Evolutionary conservation across 1,140 invertebrate species (phyloP), one percentile per base, ranked within the genome.

Genomic region (Drosophila athabasca): DNA sequence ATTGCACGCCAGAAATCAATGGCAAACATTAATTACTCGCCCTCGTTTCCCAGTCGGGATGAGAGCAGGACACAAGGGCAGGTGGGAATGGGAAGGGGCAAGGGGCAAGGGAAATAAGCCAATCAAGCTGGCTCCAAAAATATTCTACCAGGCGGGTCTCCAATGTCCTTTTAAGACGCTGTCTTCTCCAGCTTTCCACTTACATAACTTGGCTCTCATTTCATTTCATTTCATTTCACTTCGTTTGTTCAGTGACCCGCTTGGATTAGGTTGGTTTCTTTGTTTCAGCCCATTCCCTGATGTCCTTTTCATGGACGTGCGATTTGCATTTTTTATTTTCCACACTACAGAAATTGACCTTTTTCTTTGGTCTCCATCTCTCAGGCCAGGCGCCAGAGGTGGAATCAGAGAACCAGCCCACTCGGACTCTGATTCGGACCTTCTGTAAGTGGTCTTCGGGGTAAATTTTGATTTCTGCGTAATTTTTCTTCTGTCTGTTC

Each of bases 381-480:
- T 44, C 50, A 17, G 26, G 17, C 29, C n/a, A 13, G 24, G 24
- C 3, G 26, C 6, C 26, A 29, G 26, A 29, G 26, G 26, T 41
- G 13, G 44, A 50, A 45, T 41, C 58, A 52, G 50, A 8, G 44
- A 50, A 45, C 35, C 58, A 52, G 50, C 46, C 41, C 26, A 48
- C 19, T 61, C 41, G 39, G 50, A 65, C 43, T 48, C 69, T n/a
- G 59, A 48, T n/a, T 41, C 66, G 60, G 52, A 19, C 48, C 46
- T 29, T 49, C 26, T 59, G 74, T 85, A 85, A 85, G 82, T 85
- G 82, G 82, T 67, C 82, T 85, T 85, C 50, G 43, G 82, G 82
- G 82, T 54, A 82, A 85, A 76, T 85, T 85, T 85, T 87, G 82
- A 85, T 85, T 85, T 75, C 71, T 78, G 69, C 65, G 69, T 81